Base-by-base conservation (phyloP, 1,140 invertebrate genomes). In the Trichonephila clavipes region DNA sequence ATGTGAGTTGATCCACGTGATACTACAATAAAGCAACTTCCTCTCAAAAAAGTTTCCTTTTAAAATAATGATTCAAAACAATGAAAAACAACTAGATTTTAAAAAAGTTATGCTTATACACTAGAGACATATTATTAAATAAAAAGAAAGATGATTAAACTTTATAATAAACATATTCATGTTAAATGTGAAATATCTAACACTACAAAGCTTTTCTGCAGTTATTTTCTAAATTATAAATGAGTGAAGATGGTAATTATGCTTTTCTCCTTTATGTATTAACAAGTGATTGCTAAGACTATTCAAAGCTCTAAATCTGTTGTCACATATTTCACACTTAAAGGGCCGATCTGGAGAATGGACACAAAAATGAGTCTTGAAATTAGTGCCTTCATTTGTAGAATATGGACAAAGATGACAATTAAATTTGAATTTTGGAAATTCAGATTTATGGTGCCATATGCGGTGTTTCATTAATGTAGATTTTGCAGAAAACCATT, bases 291-390 rank as follows among this genome's bases (percentile, higher is more conserved):
- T 59, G 40, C 82, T 81, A 34, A 90, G 72, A 34, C 66, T 90
- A 51, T 21, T 62, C 72, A 40, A 34, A 81, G 66, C 82, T 40
- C n/a, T 69, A 87, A 92, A 92, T 85, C 90, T 83, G 44, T 92
- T 92, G 28, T 81, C 90, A 92, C 90, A 92, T 12, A 58, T 28
- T 24, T 92, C 51, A 72, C 90, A 92, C 95, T 95, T 94, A 94
- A 95, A 96, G 16, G 96, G 96, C 89, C 94, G 95, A 93, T 96
- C 96, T 19, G 96, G 95, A 61, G 96, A 96, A 94, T 96, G 96
- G 14, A 94, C 95, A 62, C 95, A 86, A 94, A 95, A 95, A 94
- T 96, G 96, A 81, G 95, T 95, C 77, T 95, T 95, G 18, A 96
- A 86, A 58, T 92, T 92, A 85, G 90, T 85, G 44, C 81, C 34